Evolutionary conservation across 2,888 invertebrate genomes (phyloP).

Genomic region (Andrena praecox): DNA sequence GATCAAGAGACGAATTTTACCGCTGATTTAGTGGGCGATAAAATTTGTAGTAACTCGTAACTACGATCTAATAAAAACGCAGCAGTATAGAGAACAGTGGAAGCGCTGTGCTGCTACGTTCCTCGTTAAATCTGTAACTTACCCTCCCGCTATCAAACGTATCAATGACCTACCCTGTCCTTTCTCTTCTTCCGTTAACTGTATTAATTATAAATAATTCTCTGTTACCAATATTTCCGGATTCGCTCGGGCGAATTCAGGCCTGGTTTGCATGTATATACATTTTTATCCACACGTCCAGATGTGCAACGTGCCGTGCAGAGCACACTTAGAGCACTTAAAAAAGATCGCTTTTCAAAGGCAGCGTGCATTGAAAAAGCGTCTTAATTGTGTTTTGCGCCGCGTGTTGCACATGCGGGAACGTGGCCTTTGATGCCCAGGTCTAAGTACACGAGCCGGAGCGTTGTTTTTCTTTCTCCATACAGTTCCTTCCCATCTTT

Average conservation of each 20-base stretch:
- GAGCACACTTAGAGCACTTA: neutral
- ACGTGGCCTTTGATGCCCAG: neutral
- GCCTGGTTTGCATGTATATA: neutral
- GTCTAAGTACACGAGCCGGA: neutral
- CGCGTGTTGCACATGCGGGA: neutral
- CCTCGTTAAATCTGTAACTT: constrained; percentile 30
- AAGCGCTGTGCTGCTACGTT: constrained; percentile 37
- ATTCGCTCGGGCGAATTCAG: neutral
- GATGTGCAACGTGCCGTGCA: neutral
- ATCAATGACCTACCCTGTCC: constrained; percentile 59
- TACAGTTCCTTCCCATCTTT: neutral
- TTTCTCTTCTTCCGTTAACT: constrained; percentile 14
- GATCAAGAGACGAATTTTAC: neutral
- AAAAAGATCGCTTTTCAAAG: neutral
- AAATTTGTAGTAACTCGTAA: constrained; percentile 8
- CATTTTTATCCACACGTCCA: neutral
- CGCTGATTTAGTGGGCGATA: neutral
- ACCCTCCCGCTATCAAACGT: constrained; percentile 43
- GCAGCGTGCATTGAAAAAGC: neutral
- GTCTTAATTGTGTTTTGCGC: neutral
- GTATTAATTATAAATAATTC: neutral
- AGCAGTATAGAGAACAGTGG: neutral
- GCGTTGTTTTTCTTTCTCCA: neutral
- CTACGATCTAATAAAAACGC: no score
- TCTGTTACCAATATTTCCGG: neutral